Percentiles rank a stretch among this genome's conserved stretches.
Conservation (phyloP, 2,797 vertebrate species). For the Pseudomugil gertrudae region DNA sequence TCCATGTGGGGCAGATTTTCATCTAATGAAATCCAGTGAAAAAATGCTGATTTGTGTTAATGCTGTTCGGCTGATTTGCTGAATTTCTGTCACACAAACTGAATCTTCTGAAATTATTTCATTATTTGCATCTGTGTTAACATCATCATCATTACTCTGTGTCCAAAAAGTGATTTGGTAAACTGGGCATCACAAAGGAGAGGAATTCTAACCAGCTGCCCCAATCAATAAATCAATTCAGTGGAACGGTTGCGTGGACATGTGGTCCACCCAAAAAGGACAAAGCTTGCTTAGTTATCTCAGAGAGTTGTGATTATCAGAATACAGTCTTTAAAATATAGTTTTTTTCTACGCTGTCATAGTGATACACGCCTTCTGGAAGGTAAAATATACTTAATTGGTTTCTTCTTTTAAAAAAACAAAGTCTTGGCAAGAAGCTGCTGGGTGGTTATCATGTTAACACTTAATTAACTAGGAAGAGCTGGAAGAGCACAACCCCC, state of each 20-base stretch:
- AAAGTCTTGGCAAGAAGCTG: no score
- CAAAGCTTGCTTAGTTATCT: neutral
- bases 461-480: no score
- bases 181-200: neutral
- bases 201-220: neutral
- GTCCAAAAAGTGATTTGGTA: no score
- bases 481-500: no score
- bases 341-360: no score
- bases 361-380: no score
- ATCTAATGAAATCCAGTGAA: neutral
- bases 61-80: neutral
- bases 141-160: no score
- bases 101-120: neutral
- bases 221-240: neutral
- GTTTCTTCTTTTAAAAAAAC: no score
- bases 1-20: rapidly evolving
- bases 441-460: no score
- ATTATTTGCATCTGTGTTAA: neutral
- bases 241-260: neutral
- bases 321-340: no score
- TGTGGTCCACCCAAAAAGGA: no score
- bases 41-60: neutral
- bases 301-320: neutral
- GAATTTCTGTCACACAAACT: neutral
- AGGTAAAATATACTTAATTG: no score